Conservation (phyloP, 2,888 invertebrate genomes). For the Athetis lepigone region DNA sequence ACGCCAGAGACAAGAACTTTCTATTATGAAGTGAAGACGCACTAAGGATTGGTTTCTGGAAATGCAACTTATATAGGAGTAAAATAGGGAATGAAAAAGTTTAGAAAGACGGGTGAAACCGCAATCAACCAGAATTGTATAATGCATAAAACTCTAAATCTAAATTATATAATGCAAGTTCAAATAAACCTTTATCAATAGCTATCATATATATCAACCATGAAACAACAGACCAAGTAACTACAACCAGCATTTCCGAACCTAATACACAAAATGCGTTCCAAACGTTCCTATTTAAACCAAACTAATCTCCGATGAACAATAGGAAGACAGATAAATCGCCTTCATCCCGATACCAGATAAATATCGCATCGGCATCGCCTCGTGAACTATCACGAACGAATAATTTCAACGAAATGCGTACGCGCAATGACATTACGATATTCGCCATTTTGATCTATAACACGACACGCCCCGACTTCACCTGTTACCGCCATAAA, state of each 20-base stretch:
- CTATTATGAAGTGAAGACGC: too few relatives aligned
- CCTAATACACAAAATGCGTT: constrained; percentile 1
- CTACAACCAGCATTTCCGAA: not conserved
- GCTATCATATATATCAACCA: not conserved
- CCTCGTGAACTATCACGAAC: constrained; percentile 70
- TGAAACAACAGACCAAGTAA: not conserved
- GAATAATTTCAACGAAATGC: constrained; percentile 65
- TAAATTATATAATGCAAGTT: not conserved
- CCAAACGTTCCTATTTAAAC: constrained; percentile 37
- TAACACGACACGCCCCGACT: constrained; percentile 58
- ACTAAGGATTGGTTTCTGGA: too few relatives aligned
- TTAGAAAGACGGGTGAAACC: too few relatives aligned
- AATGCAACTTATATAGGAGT: too few relatives aligned
- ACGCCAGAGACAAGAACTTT: too few relatives aligned
- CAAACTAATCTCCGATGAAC: constrained; percentile 57
- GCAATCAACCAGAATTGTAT: too few relatives aligned
- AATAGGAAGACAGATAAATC: constrained; percentile 59
- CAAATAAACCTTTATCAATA: not conserved
- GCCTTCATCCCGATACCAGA: constrained; percentile 50
- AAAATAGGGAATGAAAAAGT: too few relatives aligned
- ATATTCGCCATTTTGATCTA: constrained; percentile 66
- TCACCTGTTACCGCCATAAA: constrained; percentile 57
- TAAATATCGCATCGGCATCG: constrained; percentile 64
- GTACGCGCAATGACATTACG: constrained; percentile 71
- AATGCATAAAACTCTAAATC: not conserved